These are phyloP conservation scores for Ostrea edulis DNA, from an alignment of 1,140 invertebrate genomes.

Conservation along the genomic window DNA sequence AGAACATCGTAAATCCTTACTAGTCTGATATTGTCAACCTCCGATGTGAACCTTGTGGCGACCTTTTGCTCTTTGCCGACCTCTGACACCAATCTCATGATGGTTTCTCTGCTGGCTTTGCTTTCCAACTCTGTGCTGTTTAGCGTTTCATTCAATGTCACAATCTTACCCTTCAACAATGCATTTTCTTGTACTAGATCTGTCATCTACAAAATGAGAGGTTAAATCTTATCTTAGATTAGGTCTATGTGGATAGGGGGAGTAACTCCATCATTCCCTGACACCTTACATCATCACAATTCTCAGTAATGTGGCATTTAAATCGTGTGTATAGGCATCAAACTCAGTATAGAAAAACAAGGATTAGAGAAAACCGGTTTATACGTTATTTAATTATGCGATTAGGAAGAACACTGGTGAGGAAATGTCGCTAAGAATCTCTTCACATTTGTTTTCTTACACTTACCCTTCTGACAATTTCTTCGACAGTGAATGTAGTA, in stretches of 20 bases:
- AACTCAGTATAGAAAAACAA: background rate
- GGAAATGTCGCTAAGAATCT: background rate
- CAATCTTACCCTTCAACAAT: slow-evolving; percentile 77
- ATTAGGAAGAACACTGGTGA: too few species aligned
- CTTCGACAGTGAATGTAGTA: slow-evolving; percentile 58
- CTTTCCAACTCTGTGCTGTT: slow-evolving; percentile 76
- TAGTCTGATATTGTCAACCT: slow-evolving; percentile 74
- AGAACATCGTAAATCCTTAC: slow-evolving; percentile 60
- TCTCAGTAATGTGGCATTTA: too few species aligned
- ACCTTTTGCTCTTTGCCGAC: slow-evolving; percentile 77
- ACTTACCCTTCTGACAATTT: slow-evolving; percentile 68
- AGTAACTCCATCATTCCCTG: background rate
- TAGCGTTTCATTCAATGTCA: slow-evolving; percentile 75
- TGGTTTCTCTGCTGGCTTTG: slow-evolving; percentile 79
- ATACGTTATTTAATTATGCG: too few species aligned
- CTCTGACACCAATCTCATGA: slow-evolving; percentile 79
- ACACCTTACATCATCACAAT: too few species aligned
- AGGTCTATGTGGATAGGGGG: background rate
- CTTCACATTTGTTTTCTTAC: background rate
- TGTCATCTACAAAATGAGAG: slow-evolving; percentile 68
- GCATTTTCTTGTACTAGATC: slow-evolving; percentile 78
- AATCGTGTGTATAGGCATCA: too few species aligned
- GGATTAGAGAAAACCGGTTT: background rate
- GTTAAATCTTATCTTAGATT: background rate
- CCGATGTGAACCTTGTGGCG: slow-evolving; percentile 70